Evolutionary conservation across 35 echinoderm and acorn worm species (phyloP), one percentile per base, ranked within the genome.

Genomic region (Hemicentrotus pulcherrimus): DNA sequence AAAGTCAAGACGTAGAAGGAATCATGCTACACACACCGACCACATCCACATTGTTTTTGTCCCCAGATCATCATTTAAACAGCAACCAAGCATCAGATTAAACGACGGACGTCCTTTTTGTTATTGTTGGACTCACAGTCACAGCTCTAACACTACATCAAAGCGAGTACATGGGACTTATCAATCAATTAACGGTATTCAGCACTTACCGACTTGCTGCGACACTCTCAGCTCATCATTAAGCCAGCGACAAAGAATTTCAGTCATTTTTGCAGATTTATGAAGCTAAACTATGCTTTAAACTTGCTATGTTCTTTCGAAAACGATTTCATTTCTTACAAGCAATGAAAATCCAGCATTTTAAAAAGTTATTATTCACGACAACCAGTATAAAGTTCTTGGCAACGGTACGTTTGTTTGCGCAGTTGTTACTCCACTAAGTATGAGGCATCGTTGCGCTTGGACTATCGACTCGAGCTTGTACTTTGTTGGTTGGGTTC

Each of bases 161-260:
- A 48, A 55, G 12, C 9, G 32, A 45, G 22, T 9, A 30, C 46
- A 59, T 92, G 13, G 32, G 71, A 86, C 35, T 86, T 22, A 22
- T 47, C 61, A 47, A 96, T 33, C 86, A 46, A 88, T 32, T 22
- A 86, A 48, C 94, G 28, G 24, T 14, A 31, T 31, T 86, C 35
- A 8, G 10, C 32, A 91, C 97, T 91, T 95, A 99, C 98, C 98
- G 46, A 97, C 95, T 91, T 50, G 86, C 70, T 99, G 94, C 47
- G 98, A 97, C 28, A 99, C 91, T 61, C 93, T 58, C 11, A 99
- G 92, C 92, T 96, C 98, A 94, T 86, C 85, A 96, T 98, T 99
- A 78, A 99, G 95, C 98, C 98, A 99, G 88, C 96, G 92, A 88
- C 98, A 99, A 85, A 99, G 87, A 46, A 99, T 99, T 47, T 97